Evolutionary conservation across 2,113 vertebrate species (phyloP).

Genomic region (Larimichthys crocea): DNA sequence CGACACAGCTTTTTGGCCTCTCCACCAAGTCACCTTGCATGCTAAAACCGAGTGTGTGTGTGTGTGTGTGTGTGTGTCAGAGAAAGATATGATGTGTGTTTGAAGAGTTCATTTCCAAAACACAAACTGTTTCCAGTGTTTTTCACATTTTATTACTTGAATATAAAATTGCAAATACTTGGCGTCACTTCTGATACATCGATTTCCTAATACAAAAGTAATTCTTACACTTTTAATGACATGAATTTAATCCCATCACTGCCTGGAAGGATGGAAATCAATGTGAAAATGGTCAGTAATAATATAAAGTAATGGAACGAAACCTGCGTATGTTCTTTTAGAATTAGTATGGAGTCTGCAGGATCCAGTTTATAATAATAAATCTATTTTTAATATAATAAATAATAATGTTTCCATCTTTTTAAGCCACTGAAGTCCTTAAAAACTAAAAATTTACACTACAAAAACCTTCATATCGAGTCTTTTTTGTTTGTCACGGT

Average conservation of each 20-base stretch:
- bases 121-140: background rate
- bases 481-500: background rate
- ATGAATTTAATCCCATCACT: too few relatives aligned
- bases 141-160: background rate
- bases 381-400: too few relatives aligned
- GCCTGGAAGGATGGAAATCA: background rate
- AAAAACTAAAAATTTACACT: too few relatives aligned
- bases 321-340: background rate
- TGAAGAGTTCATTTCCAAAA: constrained; percentile 59
- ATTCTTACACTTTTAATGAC: background rate
- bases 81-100: constrained; percentile 5
- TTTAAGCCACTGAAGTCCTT: background rate
- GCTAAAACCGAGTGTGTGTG: constrained; percentile 29
- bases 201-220: background rate
- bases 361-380: background rate
- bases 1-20: constrained; percentile 55
- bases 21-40: constrained; percentile 71
- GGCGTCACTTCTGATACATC: background rate
- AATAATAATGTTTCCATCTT: too few relatives aligned
- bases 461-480: background rate
- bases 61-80: constrained; percentile 27
- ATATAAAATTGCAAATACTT: background rate
- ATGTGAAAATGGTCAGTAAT: background rate
- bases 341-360: background rate
- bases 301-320: background rate